Conservation (phyloP, 2,113 vertebrate species). For the Rhegmatorhina hoffmannsi region DNA sequence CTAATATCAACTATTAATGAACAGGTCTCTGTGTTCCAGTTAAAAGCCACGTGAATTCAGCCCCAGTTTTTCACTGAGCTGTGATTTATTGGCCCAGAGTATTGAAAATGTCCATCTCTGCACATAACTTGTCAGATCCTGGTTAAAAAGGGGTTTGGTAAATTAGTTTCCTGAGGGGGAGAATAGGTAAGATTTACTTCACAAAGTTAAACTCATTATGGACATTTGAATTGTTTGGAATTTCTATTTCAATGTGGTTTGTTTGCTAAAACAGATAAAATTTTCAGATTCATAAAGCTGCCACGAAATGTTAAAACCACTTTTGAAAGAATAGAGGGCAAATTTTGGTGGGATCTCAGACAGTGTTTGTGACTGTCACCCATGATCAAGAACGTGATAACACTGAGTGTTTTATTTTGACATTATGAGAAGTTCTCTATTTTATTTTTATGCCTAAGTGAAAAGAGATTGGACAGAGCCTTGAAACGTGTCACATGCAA, state of each 20-base stretch:
- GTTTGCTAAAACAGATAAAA: not conserved
- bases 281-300: not conserved
- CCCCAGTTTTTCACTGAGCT: not conserved
- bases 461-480: constrained; percentile 30
- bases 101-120: not conserved
- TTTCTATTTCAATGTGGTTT: not conserved
- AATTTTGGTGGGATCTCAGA: constrained; percentile 16
- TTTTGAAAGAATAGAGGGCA: not conserved
- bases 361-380: not conserved
- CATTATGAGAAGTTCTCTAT: not conserved
- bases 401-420: constrained; percentile 23
- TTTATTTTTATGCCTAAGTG: not conserved
- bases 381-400: constrained; percentile 6
- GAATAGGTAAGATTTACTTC: not conserved
- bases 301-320: not conserved
- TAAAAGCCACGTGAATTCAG: not conserved
- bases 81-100: not conserved
- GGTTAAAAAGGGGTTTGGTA: not conserved
- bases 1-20: not conserved
- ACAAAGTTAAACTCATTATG: not conserved
- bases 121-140: not conserved
- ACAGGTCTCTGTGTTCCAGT: not conserved
- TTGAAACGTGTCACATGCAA: constrained; percentile 3
- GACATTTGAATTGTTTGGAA: not conserved
- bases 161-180: not conserved